Base-by-base conservation (phyloP, 2,113 vertebrate genomes). In the Pollachius pollachius region DNA sequence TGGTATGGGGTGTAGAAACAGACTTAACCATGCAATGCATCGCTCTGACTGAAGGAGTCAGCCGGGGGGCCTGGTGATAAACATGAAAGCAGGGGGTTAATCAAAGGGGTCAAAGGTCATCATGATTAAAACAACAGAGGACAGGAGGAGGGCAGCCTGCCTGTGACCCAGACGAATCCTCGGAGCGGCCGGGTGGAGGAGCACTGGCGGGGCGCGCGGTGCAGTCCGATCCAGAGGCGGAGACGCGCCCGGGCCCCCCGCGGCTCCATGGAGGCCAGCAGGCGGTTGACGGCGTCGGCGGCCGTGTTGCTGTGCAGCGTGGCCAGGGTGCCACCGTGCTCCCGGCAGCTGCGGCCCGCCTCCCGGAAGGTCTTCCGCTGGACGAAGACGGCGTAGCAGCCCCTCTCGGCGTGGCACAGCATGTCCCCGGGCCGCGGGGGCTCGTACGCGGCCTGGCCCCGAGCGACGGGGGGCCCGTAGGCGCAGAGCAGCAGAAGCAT, bases 121-220 rank as follows among this genome's bases (percentile, higher is more conserved):
- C 41, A 8, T 48, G 12, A 48, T 48, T 48, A 4, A 4, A 34
- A 34, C 30, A 34, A 34, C 30, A 34, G 6, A 4, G 6, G 30
- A 34, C 4, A 34, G 30, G 18, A 62, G 18, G 19, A 11, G n/a
- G 61, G 74, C 64, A 83, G 77, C 78, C 81, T 89, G 81, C 89
- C 89, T 7, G 94, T 94, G 81, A 93, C 93, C 95, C 95, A 97
- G 61, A 92, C 91, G 90, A 95, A 97, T 83, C 95, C 95, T 12
- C 95, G 87, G 61, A 97, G 89, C 0, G 92, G 91, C 30, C 93
- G 82, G 25, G 89, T 90, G 2, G 93, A 71, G 1, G 94, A 94
- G 75, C 95, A 97, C 68, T 96, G 95, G 7, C 95, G 93, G 0
- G 95, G 91, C 5, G 91, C 92, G 25, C 95, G 88, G 79, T 96